A percentile compares a stretch with the other conserved stretches of the same genome.
These are phyloP conservation scores for Pangasianodon hypophthalmus DNA, from an alignment of 2,113 vertebrate species.

Conservation along the genomic window DNA sequence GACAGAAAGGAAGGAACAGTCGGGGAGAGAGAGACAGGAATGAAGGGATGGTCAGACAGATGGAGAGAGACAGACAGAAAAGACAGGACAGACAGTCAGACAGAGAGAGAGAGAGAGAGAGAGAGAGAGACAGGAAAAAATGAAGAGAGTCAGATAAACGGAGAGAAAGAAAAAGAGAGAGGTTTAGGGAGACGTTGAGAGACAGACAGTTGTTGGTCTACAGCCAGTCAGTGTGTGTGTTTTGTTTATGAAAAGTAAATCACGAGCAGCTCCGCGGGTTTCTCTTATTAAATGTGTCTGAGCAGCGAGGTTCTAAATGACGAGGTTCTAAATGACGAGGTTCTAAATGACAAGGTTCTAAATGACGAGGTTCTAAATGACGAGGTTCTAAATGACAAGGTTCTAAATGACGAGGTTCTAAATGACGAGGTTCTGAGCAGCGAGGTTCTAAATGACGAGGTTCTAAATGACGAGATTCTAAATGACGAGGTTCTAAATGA, in stretches of 20 bases:
- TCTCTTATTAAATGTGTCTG: conserved; percentile 54
- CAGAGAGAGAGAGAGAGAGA: background rate
- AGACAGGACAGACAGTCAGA: background rate
- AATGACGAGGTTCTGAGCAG: no score
- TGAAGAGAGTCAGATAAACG: background rate
- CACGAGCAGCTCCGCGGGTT: conserved; percentile 62
- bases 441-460: no score
- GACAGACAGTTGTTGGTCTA: background rate
- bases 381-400: no score
- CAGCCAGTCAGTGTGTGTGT: conserved; percentile 57
- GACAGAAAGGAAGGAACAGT: background rate
- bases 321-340: background rate
- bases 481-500: no score
- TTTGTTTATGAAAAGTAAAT: conserved; percentile 77
- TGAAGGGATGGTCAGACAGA: background rate
- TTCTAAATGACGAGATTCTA: background rate
- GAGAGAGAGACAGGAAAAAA: background rate
- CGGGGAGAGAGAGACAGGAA: no score
- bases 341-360: no score
- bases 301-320: background rate
- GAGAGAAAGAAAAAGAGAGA: background rate
- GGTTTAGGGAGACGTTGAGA: background rate
- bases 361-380: no score
- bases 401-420: no score
- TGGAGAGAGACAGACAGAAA: background rate